Base-by-base conservation (phyloP, 2,888 invertebrate species). In the Phortica okadai region DNA sequence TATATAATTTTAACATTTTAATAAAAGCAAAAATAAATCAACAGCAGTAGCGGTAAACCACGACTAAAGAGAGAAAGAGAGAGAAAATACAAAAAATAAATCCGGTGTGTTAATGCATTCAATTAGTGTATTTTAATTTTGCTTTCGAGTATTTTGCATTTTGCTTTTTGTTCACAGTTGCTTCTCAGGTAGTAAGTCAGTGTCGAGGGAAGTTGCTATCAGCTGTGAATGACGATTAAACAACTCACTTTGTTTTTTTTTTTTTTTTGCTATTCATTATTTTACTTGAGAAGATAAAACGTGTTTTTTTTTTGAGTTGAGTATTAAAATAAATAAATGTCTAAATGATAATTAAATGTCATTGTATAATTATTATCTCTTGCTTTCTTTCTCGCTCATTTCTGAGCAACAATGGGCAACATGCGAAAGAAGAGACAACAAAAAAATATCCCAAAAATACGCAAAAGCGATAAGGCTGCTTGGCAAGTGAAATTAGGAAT, bases 401-500 rank as follows among this genome's bases (percentile, higher is more conserved):
- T 21, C 21, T 21, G 21, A 21, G 21, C 21, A 21, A 0, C 21
- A 21, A 21, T 21, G 21, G 21, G 21, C 21, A 21, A 21, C 21
- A 21, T 21, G 21, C 2, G 25, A 33, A 56, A 70, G 54, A 25
- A 54, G 25, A 50, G 44, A 54, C 45, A 45, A 21, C 44, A 67
- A 50, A 54, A 70, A 69, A 44, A 25, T 54, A 70, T 25, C 70
- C 70, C 21, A 25, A 70, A 70, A 70, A 70, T 56, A 11, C 54
- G 50, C 70, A 54, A 70, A 50, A 54, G 44, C 54, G 70, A 70
- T 70, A 70, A 70, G 70, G 16, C 50, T 25, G 21, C 33, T 44
- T 45, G 16, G 54, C 50, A 33, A 70, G 16, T 70, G 54, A 11
- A 45, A 33, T 21, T 44, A 69, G n/a, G 10, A 70, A 50, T 54